Evolutionary conservation across 92 coral and sea anemone genomes (phyloP), one percentile per base, ranked within the genome.

Genomic region (Hydrozoanthus gracilis): DNA sequence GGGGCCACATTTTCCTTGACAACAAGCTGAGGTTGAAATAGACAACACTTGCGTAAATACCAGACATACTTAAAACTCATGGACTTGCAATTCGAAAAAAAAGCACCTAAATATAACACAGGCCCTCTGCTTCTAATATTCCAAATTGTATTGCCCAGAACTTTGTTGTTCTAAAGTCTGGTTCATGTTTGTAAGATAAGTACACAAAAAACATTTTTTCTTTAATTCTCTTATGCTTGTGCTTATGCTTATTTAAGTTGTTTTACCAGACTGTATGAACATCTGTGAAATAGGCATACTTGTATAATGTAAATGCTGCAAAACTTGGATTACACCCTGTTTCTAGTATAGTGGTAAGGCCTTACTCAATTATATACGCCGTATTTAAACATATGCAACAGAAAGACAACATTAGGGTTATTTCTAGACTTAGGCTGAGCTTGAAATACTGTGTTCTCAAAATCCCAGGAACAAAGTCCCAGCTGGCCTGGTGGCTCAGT

Each of bases 1-100:
- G 17, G 88, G 83, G 12, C 87, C 14, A 35, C 91, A 92, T 83
- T 84, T 92, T 10, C 95, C 95, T 71, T 90, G 92, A 66, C 98
- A 92, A 64, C 98, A 94, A 73, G 86, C 95, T 94, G 74, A 55
- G 35, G 73, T 65, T 61, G 46, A 75, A 50, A 50, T 3, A 1
- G 16, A 49, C 16, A 72, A 72, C 86, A 58, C 13, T 8, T 58
- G 4, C 15, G 3, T 58, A 12, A 58, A 27, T 2, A 27, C 2
- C 39, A 27, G 39, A 27, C 2, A 27, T 27, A 27, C 39, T 27
- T 27, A 27, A 27, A 27, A 27, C 39, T 27, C 0, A 0, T 27
- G 39, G 39, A 27, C 39, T 27, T 27, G 39, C 39, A 27, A 27
- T 27, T 27, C 2, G 39, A 27, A 27, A 27, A n/a, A 0, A 27